These are phyloP conservation scores for Euleptes europaea DNA, from an alignment of 2,113 vertebrate species.

Conservation along the genomic window DNA sequence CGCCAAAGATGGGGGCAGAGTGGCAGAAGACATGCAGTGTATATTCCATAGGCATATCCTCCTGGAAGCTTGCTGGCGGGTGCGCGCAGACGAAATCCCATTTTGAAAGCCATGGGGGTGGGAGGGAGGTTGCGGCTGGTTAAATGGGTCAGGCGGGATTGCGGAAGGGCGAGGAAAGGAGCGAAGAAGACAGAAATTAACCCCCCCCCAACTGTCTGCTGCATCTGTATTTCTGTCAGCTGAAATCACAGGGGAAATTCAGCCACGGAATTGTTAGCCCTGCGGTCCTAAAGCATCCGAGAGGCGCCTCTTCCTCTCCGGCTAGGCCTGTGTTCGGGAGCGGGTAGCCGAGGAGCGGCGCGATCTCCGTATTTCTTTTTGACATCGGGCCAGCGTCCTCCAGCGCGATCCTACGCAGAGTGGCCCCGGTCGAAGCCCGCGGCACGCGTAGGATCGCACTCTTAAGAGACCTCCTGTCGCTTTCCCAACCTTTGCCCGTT, in stretches of 20 bases:
- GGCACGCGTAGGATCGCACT: no score
- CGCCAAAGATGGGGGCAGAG: not conserved
- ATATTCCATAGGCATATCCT: not conserved
- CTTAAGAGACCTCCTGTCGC: no score
- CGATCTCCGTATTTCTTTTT: not conserved
- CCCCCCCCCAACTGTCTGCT: no score
- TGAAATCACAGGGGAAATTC: not conserved
- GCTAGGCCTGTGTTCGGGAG: not conserved
- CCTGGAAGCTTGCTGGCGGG: not conserved
- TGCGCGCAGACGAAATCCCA: accelerated
- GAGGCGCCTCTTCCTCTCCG: not conserved
- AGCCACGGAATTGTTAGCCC: no score
- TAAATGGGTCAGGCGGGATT: not conserved
- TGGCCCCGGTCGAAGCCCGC: no score
- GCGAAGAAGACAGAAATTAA: no score
- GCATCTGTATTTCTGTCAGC: not conserved
- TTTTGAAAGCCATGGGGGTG: not conserved
- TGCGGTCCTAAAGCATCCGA: no score
- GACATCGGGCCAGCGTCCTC: not conserved
- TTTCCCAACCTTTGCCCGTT: no score
- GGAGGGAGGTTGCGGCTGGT: not conserved
- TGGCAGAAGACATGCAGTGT: not conserved
- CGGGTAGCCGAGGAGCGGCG: not conserved
- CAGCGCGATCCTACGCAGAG: no score
- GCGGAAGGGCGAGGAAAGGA: not conserved